A percentile compares a stretch with the other conserved stretches of the same genome.
These are phyloP conservation scores for Stylophora pistillata DNA, from an alignment of 64 coral and sea anemone species.

Conservation along the genomic window DNA sequence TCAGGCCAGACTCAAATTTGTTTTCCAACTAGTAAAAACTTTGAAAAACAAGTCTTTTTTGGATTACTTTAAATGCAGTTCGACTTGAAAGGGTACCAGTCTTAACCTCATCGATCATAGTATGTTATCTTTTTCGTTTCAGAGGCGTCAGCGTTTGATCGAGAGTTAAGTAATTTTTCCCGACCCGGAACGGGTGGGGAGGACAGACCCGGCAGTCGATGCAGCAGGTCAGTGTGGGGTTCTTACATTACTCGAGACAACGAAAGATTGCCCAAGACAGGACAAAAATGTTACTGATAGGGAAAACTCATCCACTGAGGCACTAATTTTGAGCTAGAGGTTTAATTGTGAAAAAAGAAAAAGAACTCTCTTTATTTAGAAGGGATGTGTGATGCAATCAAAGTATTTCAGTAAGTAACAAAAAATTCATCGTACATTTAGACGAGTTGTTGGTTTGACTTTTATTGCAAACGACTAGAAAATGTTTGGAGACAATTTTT, in stretches of 20 bases:
- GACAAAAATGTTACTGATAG: neutral
- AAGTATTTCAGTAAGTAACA: too few relatives aligned
- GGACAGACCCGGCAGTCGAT: slow-evolving; percentile 55
- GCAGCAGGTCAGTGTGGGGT: slow-evolving; percentile 61
- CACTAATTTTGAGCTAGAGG: too few relatives aligned
- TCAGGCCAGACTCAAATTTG: too few relatives aligned
- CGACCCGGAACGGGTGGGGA: slow-evolving; percentile 25
- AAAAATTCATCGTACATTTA: too few relatives aligned
- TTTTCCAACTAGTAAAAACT: too few relatives aligned
- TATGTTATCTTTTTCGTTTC: neutral
- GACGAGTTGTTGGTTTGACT: neutral
- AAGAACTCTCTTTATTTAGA: too few relatives aligned
- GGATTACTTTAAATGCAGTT: neutral
- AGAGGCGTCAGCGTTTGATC: neutral
- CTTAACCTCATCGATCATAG: neutral
- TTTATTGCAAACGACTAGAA: neutral
- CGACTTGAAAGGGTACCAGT: neutral
- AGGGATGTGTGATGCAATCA: too few relatives aligned
- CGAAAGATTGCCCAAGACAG: neutral
- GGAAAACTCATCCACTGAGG: neutral
- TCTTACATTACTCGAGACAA: neutral
- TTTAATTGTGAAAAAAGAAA: too few relatives aligned
- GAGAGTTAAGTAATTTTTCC: neutral
- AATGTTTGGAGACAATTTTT: neutral
- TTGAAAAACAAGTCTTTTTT: neutral